These are phyloP conservation scores for Morpho helenor DNA, from an alignment of 2,888 invertebrate genomes.

Conservation along the genomic window DNA sequence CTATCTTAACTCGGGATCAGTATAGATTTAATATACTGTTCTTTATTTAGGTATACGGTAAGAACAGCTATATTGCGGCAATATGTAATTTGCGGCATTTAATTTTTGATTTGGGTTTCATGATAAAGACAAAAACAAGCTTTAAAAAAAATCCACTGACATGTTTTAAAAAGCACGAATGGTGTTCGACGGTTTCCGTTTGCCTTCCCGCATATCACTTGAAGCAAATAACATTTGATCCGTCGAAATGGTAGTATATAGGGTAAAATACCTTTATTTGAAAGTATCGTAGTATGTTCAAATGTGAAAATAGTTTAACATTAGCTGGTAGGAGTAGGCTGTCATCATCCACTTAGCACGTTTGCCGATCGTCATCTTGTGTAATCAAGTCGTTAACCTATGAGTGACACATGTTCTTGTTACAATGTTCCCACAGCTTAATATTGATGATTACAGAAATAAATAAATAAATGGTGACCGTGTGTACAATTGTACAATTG, in stretches of 20 bases:
- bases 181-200: neutral
- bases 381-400: slow-evolving; percentile 73
- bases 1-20: neutral
- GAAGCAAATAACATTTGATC: neutral
- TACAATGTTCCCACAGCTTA: slow-evolving; percentile 16
- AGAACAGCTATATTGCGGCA: neutral
- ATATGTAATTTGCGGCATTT: neutral
- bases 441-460: too few relatives aligned
- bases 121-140: neutral
- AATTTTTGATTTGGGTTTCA: neutral
- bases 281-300: neutral
- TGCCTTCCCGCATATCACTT: neutral
- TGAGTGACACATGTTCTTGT: slow-evolving; percentile 33
- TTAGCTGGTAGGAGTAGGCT: slow-evolving; percentile 31
- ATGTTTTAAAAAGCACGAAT: neutral
- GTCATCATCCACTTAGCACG: slow-evolving; percentile 73
- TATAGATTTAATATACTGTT: neutral
- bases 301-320: slow-evolving; percentile 3
- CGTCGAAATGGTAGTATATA: neutral
- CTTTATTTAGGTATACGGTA: neutral
- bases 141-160: neutral
- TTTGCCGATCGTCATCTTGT: slow-evolving; percentile 65
- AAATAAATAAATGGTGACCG: too few relatives aligned
- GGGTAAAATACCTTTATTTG: neutral
- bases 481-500: too few relatives aligned